Conservation (phyloP, 2,888 invertebrate species). For the Apoda limacodes region DNA sequence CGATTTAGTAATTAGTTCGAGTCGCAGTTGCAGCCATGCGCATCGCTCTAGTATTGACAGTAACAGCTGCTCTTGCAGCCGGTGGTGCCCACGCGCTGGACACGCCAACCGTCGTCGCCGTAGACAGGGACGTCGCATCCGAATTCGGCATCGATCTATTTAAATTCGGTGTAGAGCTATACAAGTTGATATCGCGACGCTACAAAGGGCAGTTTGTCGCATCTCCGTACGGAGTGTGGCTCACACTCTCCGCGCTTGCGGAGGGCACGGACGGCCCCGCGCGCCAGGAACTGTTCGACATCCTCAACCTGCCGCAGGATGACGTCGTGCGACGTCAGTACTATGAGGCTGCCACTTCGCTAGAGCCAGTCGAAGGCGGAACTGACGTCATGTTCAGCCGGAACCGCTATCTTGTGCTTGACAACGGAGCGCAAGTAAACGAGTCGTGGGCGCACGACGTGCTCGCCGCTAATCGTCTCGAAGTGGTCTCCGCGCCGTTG, state of each 20-base stretch:
- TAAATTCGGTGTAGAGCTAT: background rate
- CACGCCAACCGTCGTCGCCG: background rate
- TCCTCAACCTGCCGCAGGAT: constrained; percentile 22
- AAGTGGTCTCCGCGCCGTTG: constrained; percentile 14
- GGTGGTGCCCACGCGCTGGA: background rate
- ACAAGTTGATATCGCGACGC: background rate
- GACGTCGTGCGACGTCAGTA: constrained; percentile 22
- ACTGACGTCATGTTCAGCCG: constrained; percentile 20
- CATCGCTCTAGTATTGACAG: too few species aligned
- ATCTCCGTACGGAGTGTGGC: background rate
- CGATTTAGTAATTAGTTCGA: too few species aligned
- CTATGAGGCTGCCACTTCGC: constrained; percentile 23
- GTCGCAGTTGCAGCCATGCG: too few species aligned
- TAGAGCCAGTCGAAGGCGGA: constrained; percentile 21
- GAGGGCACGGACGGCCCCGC: constrained; percentile 22
- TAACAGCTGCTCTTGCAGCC: too few species aligned
- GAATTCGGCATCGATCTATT: background rate
- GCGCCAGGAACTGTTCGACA: constrained; percentile 17
- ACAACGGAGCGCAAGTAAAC: constrained; percentile 17
- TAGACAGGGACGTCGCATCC: background rate
- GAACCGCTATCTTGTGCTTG: constrained; percentile 19
- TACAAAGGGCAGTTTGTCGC: background rate
- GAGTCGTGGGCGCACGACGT: constrained; percentile 16
- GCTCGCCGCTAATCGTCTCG: constrained; percentile 11
- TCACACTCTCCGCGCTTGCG: constrained; percentile 8